A percentile compares a stretch with the other conserved stretches of the same genome.
Evolutionary conservation across 2,113 vertebrate species (phyloP).

Genomic region (Pachyramphus minor): DNA sequence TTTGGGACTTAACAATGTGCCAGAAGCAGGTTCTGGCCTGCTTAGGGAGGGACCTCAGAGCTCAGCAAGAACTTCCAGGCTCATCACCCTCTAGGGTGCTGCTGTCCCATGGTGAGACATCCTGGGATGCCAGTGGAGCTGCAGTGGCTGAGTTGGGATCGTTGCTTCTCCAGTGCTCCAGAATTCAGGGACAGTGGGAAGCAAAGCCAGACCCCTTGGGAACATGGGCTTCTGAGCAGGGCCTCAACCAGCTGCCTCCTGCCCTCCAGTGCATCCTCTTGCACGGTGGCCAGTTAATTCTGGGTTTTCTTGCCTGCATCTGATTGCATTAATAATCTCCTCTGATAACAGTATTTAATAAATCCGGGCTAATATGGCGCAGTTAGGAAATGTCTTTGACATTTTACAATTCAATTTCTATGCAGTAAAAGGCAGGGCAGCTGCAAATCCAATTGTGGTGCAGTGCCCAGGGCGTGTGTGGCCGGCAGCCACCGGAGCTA

Average conservation of each 20-base stretch:
- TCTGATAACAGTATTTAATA: constrained; percentile 63
- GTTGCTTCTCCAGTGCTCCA: accelerated
- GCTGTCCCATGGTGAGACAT: neutral
- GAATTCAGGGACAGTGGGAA: neutral
- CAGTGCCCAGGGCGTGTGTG: neutral
- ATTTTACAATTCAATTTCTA: constrained; percentile 58
- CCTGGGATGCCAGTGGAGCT: neutral
- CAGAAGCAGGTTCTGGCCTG: neutral
- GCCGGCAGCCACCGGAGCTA: neutral
- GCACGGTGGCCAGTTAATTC: neutral
- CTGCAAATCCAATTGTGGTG: constrained; percentile 56
- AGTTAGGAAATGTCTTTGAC: constrained; percentile 54
- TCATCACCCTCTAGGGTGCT: neutral
- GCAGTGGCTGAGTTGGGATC: neutral
- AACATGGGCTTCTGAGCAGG: neutral
- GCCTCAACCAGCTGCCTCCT: neutral
- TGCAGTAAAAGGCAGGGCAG: constrained; percentile 57
- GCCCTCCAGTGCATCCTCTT: neutral
- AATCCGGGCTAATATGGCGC: constrained; percentile 46
- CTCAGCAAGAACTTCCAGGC: neutral
- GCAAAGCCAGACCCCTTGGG: neutral
- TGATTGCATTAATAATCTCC: constrained; percentile 62
- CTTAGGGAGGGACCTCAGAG: neutral
- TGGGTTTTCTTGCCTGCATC: neutral
- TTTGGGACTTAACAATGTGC: accelerated